These are phyloP conservation scores for Cosmia trapezina DNA, from an alignment of 2,888 invertebrate genomes.

Conservation along the genomic window DNA sequence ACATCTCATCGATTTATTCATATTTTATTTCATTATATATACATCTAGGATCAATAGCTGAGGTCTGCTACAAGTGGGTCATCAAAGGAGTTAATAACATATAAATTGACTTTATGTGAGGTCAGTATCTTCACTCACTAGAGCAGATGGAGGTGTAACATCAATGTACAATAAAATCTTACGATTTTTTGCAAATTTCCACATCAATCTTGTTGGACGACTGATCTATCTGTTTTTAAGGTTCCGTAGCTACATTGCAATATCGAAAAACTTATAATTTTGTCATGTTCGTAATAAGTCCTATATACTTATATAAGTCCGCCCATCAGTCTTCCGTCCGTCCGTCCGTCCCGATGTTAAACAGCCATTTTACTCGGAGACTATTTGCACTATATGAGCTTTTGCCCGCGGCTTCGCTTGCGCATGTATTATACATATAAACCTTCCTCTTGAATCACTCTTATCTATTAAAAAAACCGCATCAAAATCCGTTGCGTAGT, in stretches of 20 bases:
- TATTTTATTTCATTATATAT: constrained; percentile 4
- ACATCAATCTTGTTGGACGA: neutral
- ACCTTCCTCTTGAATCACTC: no score
- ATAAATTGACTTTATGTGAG: neutral
- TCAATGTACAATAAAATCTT: neutral
- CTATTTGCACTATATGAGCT: no score
- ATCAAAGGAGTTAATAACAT: neutral
- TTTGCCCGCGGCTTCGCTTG: no score
- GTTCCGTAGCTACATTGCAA: neutral
- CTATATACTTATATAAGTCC: no score
- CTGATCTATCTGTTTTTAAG: neutral
- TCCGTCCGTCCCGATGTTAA: neutral
- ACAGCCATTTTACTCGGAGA: neutral
- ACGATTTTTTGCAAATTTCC: neutral
- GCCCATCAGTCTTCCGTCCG: neutral
- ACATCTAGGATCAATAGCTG: constrained; percentile 11
- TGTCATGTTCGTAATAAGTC: no score
- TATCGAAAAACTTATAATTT: neutral
- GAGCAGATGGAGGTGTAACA: neutral
- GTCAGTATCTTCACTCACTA: constrained; percentile 3
- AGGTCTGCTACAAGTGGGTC: neutral
- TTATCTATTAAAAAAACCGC: no score
- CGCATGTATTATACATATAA: no score
- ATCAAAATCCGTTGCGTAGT: no score
- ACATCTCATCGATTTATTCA: constrained; percentile 6